Conservation (phyloP, 2,113 vertebrate species). For the Leptobrachium ailaonicum region DNA sequence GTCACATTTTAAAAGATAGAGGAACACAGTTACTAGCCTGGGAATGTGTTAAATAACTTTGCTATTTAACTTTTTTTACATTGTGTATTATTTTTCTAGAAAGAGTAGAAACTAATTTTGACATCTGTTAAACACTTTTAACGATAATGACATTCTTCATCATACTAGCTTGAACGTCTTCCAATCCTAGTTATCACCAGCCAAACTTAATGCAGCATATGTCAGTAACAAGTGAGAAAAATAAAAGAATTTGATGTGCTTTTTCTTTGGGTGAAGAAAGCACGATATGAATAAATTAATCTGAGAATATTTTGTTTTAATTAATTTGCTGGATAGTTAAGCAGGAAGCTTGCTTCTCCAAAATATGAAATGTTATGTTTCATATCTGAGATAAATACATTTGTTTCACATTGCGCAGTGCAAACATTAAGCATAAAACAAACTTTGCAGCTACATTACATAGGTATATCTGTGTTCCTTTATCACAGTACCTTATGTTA, state of each 20-base stretch:
- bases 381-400: too few relatives aligned
- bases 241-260: slow-evolving; percentile 43
- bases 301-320: not conserved
- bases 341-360: not conserved
- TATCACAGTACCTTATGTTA: too few relatives aligned
- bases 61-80: not conserved
- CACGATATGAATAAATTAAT: slow-evolving; percentile 32
- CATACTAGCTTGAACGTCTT: slow-evolving; percentile 44
- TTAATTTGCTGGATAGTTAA: slow-evolving; percentile 4
- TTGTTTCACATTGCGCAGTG: too few relatives aligned
- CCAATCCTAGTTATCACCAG: slow-evolving; percentile 43
- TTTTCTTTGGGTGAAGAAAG: slow-evolving; percentile 33
- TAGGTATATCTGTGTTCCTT: too few relatives aligned
- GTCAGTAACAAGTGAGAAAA: slow-evolving; percentile 36
- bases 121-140: slow-evolving; percentile 44
- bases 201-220: slow-evolving; percentile 47
- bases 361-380: not conserved
- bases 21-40: too few relatives aligned
- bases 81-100: not conserved
- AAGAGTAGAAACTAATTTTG: slow-evolving; percentile 8
- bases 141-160: slow-evolving; percentile 44
- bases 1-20: too few relatives aligned
- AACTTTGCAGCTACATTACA: too few relatives aligned
- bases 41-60: not conserved
- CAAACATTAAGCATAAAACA: too few relatives aligned